Percentiles rank a stretch among this genome's conserved stretches.
Conservation (phyloP, 2,797 vertebrate genomes). For the Leptodactylus fallax region DNA sequence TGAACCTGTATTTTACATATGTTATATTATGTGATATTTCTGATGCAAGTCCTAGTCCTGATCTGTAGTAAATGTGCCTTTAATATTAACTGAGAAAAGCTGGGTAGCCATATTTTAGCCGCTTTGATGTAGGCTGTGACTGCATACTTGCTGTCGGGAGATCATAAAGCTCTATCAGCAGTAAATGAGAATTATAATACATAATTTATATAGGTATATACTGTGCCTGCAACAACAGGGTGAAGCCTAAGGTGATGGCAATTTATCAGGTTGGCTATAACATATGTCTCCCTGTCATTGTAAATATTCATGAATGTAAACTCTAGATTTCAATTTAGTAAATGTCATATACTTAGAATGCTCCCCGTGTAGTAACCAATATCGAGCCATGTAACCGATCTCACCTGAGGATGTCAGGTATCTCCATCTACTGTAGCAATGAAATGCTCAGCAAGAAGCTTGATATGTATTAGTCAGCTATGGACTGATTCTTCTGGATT, state of each 20-base stretch:
- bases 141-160: not conserved
- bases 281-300: slow-evolving; percentile 59
- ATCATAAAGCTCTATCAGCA: not conserved
- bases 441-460: not conserved
- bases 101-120: not conserved
- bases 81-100: not conserved
- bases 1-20: not conserved
- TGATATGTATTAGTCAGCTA: not conserved
- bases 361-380: slow-evolving; percentile 20
- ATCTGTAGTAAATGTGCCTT: not conserved
- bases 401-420: not conserved
- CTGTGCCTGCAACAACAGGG: not conserved
- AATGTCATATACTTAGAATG: slow-evolving; percentile 63
- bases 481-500: not conserved
- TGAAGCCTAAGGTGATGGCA: slow-evolving; percentile 56
- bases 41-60: not conserved
- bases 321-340: slow-evolving; percentile 64
- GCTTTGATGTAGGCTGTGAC: not conserved
- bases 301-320: slow-evolving; percentile 71
- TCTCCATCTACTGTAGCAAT: slow-evolving; percentile 2
- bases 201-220: slow-evolving; percentile 57
- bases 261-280: slow-evolving; percentile 74
- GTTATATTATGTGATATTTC: not conserved
- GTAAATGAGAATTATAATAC: slow-evolving; percentile 10
- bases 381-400: slow-evolving; percentile 29